Evolutionary conservation across 1,140 invertebrate genomes (phyloP).

Genomic region (Hestina assimilis): DNA sequence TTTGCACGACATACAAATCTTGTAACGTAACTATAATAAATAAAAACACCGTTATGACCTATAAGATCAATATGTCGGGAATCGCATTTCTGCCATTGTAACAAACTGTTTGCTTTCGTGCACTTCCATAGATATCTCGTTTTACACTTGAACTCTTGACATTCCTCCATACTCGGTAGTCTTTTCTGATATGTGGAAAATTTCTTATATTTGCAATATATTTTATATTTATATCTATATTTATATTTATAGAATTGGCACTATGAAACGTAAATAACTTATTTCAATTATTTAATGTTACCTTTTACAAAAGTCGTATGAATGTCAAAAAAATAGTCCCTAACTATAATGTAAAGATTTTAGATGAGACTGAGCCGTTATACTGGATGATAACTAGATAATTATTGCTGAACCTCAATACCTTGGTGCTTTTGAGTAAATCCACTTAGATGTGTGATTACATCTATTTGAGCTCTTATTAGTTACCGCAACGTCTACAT

Average conservation of each 20-base stretch:
- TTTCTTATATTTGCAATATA: slow-evolving; percentile 13
- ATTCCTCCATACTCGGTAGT: slow-evolving; percentile 22
- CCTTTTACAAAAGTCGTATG: not conserved
- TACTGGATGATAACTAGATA: not conserved
- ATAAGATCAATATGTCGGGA: slow-evolving; percentile 28
- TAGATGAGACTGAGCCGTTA: not conserved
- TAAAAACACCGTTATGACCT: slow-evolving; percentile 25
- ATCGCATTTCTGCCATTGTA: slow-evolving; percentile 21
- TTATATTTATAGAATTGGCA: too few relatives aligned
- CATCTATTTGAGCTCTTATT: slow-evolving; percentile 18
- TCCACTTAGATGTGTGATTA: slow-evolving; percentile 12
- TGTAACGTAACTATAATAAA: slow-evolving; percentile 9
- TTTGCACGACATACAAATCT: not conserved
- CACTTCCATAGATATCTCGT: slow-evolving; percentile 29
- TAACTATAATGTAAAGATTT: not conserved
- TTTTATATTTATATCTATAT: too few relatives aligned
- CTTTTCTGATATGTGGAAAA: slow-evolving; percentile 19
- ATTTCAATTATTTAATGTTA: too few relatives aligned
- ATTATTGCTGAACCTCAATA: slow-evolving; percentile 7
- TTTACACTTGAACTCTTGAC: slow-evolving; percentile 28
- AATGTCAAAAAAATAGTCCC: too few relatives aligned
- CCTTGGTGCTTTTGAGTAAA: slow-evolving; percentile 5
- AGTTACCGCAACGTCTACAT: slow-evolving; percentile 19
- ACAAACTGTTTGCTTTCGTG: slow-evolving; percentile 31
- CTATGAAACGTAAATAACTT: too few relatives aligned